These are phyloP conservation scores for Antedon mediterranea DNA, from an alignment of 53 echinoderm and acorn worm species.

Conservation along the genomic window DNA sequence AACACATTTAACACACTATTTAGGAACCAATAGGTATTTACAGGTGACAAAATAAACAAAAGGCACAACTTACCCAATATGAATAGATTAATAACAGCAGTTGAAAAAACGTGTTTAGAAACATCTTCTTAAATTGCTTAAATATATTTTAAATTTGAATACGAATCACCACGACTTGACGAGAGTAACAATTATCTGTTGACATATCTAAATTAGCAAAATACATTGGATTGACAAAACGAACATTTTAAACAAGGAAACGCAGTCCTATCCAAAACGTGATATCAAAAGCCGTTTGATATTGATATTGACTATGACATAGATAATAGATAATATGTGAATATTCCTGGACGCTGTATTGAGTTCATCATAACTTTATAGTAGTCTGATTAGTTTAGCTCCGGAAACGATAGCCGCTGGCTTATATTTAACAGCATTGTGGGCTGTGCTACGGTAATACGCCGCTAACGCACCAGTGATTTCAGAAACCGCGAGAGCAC, in stretches of 20 bases:
- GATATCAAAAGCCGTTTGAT: background rate
- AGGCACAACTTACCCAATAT: background rate
- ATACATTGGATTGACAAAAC: background rate
- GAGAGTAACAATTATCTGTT: background rate
- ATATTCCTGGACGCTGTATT: background rate
- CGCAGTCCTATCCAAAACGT: background rate
- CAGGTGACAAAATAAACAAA: too few relatives aligned
- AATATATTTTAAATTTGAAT: background rate
- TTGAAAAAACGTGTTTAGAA: background rate
- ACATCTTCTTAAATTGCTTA: background rate
- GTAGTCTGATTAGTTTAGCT: background rate
- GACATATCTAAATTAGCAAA: background rate
- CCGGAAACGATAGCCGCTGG: background rate
- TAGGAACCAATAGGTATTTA: too few relatives aligned
- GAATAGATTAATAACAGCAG: background rate
- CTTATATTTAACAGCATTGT: background rate
- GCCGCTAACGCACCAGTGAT: background rate
- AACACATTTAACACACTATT: too few relatives aligned
- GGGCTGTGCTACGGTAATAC: background rate
- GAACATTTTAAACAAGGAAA: background rate
- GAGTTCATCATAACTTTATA: slow-evolving; percentile 1
- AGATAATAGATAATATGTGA: background rate
- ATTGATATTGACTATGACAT: background rate
- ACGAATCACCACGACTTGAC: background rate
- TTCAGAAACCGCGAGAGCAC: too few relatives aligned